These are phyloP conservation scores for Onthophagus sagittarius DNA, from an alignment of 2,888 invertebrate genomes.

Conservation along the genomic window DNA sequence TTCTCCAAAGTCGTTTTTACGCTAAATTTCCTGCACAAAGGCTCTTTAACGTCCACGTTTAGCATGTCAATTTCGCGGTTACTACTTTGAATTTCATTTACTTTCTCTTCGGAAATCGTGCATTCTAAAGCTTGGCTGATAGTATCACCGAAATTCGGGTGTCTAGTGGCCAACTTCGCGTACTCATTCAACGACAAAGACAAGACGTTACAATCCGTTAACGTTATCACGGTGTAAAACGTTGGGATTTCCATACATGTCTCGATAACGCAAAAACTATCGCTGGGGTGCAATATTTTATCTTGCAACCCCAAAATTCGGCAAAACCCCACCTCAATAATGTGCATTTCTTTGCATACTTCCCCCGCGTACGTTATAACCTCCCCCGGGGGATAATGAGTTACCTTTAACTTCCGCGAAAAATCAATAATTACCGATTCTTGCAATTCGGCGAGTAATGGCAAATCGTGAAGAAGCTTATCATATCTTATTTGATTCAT, in stretches of 20 bases:
- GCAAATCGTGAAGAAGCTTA: constrained; percentile 11
- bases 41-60: background rate
- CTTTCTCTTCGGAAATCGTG: background rate
- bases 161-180: constrained; percentile 33
- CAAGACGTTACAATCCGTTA: constrained; percentile 29
- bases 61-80: background rate
- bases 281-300: constrained; percentile 22
- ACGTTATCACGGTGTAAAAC: constrained; percentile 28
- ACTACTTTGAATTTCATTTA: background rate
- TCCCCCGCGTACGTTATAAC: constrained; percentile 32
- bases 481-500: constrained; percentile 18
- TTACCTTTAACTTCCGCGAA: constrained; percentile 20
- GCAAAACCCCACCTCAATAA: constrained; percentile 32
- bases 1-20: background rate
- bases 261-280: constrained; percentile 29
- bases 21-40: constrained; percentile 19
- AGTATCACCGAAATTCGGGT: constrained; percentile 47
- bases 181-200: constrained; percentile 21
- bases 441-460: constrained; percentile 8
- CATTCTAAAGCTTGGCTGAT: constrained; percentile 36
- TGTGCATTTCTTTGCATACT: constrained; percentile 30
- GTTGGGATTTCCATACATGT: constrained; percentile 28
- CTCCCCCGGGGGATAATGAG: constrained; percentile 29
- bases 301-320: constrained; percentile 19
- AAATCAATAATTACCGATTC: constrained; percentile 25